These are phyloP conservation scores for Meriones psammophilus DNA, from an alignment of 2,797 vertebrate genomes.

Conservation along the genomic window DNA sequence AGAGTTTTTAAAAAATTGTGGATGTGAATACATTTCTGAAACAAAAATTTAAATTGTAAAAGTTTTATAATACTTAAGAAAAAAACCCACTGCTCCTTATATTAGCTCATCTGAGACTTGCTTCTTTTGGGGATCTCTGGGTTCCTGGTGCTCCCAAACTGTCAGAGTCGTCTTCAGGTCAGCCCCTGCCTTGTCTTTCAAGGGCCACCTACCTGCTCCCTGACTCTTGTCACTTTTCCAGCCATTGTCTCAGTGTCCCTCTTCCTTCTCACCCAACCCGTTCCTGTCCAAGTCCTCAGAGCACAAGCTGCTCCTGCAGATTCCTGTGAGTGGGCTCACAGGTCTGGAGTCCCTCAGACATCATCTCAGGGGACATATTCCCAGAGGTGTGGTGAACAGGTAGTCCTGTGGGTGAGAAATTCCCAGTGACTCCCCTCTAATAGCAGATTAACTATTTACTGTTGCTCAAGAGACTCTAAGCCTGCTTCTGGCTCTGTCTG, in stretches of 20 bases:
- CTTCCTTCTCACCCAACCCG: background rate
- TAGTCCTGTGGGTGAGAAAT: background rate
- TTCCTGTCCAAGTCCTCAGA: too few relatives aligned
- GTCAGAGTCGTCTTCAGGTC: background rate
- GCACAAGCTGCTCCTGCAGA: background rate
- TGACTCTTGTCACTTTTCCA: rapidly evolving
- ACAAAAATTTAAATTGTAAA: background rate
- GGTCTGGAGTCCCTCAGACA: background rate
- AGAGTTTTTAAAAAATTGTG: background rate
- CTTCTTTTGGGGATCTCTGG: background rate
- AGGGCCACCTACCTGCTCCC: background rate
- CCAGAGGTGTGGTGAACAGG: too few relatives aligned
- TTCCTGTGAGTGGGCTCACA: background rate
- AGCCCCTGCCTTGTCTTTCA: background rate
- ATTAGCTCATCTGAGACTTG: background rate
- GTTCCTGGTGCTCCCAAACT: background rate
- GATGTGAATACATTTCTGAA: background rate
- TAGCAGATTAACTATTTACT: conserved; percentile 59
- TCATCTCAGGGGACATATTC: too few relatives aligned
- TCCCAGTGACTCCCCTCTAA: background rate
- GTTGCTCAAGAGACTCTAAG: background rate
- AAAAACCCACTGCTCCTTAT: rapidly evolving
- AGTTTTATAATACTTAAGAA: background rate
- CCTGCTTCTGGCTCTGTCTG: background rate
- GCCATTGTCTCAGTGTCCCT: background rate